Evolutionary conservation across 2,113 vertebrate genomes (phyloP).

Genomic region (Tenebrosternarchus preto): DNA sequence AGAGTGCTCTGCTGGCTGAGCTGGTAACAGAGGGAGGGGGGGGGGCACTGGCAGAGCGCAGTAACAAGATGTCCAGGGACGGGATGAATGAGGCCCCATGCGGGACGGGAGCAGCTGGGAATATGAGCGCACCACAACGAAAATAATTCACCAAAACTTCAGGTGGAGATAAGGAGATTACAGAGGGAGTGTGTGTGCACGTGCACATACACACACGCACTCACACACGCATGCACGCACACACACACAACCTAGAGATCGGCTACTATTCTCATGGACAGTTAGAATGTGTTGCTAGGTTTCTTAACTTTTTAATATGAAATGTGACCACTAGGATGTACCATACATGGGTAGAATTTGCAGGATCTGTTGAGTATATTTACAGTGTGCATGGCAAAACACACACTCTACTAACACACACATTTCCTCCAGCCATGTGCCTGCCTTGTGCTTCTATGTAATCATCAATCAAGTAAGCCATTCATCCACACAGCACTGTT

Average conservation of each 20-base stretch:
- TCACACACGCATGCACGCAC: conserved; percentile 19
- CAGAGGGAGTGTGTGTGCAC: too few species aligned
- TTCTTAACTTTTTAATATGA: too few species aligned
- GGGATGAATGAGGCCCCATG: conserved; percentile 6
- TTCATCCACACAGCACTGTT: not conserved
- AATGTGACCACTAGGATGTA: not conserved
- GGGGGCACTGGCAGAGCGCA: not conserved
- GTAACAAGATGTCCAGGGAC: conserved; percentile 38
- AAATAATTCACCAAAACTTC: not conserved
- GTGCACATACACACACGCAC: conserved; percentile 2
- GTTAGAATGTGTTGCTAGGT: too few species aligned
- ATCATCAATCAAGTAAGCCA: conserved; percentile 20
- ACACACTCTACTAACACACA: conserved; percentile 59
- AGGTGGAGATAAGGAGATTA: conserved; percentile 1
- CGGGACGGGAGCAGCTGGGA: conserved; percentile 19
- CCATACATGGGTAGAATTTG: conserved; percentile 1
- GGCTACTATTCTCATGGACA: too few species aligned
- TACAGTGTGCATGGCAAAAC: conserved; percentile 59
- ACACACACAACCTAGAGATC: conserved; percentile 32
- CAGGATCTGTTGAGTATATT: not conserved
- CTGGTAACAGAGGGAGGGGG: conserved; percentile 11
- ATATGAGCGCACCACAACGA: conserved; percentile 6
- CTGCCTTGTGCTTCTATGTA: conserved; percentile 22
- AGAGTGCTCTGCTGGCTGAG: conserved; percentile 21
- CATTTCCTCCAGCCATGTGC: conserved; percentile 53